Percentiles rank a stretch among this genome's conserved stretches.
Evolutionary conservation across 2,888 invertebrate species (phyloP).

Genomic region (Augochlorella aurata): DNA sequence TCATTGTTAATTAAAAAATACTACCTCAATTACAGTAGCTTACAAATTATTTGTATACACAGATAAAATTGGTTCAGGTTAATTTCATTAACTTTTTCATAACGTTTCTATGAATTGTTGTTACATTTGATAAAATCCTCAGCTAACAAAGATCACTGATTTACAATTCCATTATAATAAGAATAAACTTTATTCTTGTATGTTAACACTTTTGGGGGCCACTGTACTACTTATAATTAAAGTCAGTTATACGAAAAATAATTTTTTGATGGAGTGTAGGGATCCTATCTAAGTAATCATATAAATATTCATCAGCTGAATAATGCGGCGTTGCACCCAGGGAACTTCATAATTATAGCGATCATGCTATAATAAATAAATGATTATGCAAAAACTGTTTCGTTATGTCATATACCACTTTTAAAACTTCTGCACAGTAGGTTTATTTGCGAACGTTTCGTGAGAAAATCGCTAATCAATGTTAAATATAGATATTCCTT

Average conservation of each 20-base stretch:
- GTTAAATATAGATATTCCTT: background rate
- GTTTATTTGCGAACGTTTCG: background rate
- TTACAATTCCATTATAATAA: background rate
- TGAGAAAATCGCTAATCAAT: background rate
- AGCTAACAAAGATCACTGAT: background rate
- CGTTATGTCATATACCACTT: background rate
- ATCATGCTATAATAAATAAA: background rate
- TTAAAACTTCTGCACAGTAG: background rate
- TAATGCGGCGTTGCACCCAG: background rate
- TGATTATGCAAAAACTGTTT: background rate
- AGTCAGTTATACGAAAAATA: background rate
- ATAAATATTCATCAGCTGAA: background rate
- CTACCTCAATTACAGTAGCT: background rate
- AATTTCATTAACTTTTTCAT: background rate
- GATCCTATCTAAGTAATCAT: background rate
- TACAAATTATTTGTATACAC: background rate
- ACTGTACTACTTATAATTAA: background rate
- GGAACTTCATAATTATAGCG: background rate
- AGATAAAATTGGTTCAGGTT: background rate
- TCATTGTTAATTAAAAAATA: background rate
- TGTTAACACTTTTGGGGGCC: no score
- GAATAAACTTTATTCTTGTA: background rate
- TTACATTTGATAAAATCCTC: background rate
- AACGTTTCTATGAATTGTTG: background rate
- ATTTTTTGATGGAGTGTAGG: background rate